Evolutionary conservation across 2,797 vertebrate genomes (phyloP).

Genomic region (Pachyuromys duprasi): DNA sequence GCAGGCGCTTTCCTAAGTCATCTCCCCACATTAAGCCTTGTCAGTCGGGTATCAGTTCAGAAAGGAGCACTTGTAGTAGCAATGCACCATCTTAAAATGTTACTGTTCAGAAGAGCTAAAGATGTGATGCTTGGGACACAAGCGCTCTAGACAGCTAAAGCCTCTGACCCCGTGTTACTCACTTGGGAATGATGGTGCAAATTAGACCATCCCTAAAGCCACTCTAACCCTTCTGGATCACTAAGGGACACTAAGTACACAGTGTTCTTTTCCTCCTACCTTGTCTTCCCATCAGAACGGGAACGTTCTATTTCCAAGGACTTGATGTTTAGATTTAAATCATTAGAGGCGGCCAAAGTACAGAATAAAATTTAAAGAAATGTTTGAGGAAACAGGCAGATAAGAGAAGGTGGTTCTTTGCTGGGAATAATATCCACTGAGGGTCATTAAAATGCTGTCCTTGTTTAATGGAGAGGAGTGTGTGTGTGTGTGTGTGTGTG

Average conservation of each 20-base stretch:
- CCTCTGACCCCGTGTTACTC: not conserved
- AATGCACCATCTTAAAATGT: not conserved
- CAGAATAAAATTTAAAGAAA: constrained; percentile 38
- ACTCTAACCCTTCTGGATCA: not conserved
- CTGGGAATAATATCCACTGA: not conserved
- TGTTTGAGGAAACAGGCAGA: constrained; percentile 12
- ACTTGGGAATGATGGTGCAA: constrained; percentile 5
- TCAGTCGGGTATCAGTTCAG: constrained; percentile 6
- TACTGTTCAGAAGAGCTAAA: not conserved
- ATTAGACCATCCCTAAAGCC: constrained; percentile 1
- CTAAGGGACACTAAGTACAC: not conserved
- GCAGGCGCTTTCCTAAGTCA: not conserved
- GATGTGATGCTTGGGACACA: not conserved
- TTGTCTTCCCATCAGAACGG: not conserved
- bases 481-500: not conserved
- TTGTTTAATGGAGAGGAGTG: not conserved
- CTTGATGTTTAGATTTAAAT: not conserved
- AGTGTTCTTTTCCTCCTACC: not conserved
- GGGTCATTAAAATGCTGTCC: not conserved
- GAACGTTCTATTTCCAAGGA: not conserved
- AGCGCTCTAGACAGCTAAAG: constrained; percentile 1
- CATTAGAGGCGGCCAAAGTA: constrained; percentile 11
- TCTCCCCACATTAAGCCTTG: not conserved
- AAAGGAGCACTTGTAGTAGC: constrained; percentile 34
- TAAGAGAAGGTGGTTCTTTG: constrained; percentile 18